Conservation (phyloP, 2,797 vertebrate species). For the Echeneis naucrates region DNA sequence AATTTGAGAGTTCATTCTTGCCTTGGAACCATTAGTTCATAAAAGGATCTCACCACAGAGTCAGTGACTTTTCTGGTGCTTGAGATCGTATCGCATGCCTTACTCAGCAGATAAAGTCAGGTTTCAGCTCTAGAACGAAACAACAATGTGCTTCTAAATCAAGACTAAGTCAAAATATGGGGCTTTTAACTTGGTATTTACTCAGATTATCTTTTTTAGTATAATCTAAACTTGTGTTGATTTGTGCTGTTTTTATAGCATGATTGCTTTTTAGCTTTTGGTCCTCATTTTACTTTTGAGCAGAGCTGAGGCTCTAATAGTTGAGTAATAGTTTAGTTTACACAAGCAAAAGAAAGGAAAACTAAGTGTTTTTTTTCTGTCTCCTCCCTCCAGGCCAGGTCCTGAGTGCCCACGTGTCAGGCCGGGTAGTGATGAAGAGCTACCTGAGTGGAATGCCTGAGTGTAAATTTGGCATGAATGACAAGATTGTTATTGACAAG, state of each 20-base stretch:
- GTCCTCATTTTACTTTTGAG: neutral
- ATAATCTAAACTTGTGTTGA: too few relatives aligned
- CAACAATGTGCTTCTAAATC: neutral
- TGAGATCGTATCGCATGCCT: neutral
- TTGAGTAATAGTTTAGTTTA: neutral
- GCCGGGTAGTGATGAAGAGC: conserved; percentile 99
- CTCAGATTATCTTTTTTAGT: too few relatives aligned
- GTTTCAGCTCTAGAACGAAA: neutral
- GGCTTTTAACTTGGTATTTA: too few relatives aligned
- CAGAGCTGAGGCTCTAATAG: neutral
- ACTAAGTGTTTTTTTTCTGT: neutral
- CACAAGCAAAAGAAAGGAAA: neutral
- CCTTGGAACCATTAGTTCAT: neutral
- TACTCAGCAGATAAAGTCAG: neutral
- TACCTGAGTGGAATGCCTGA: conserved; percentile 99
- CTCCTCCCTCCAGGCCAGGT: conserved; percentile 90
- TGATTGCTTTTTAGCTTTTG: neutral
- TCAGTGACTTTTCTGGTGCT: neutral
- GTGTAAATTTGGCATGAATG: conserved; percentile 99
- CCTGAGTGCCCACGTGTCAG: conserved; percentile 97
- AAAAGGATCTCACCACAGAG: neutral
- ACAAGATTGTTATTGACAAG: conserved; percentile 99
- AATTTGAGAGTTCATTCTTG: neutral
- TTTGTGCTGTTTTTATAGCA: neutral
- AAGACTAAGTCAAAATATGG: neutral